phyloP scores from a whole-genome alignment of 1,140 invertebrate genomes.

The Drosophila ambigua region DNA sequence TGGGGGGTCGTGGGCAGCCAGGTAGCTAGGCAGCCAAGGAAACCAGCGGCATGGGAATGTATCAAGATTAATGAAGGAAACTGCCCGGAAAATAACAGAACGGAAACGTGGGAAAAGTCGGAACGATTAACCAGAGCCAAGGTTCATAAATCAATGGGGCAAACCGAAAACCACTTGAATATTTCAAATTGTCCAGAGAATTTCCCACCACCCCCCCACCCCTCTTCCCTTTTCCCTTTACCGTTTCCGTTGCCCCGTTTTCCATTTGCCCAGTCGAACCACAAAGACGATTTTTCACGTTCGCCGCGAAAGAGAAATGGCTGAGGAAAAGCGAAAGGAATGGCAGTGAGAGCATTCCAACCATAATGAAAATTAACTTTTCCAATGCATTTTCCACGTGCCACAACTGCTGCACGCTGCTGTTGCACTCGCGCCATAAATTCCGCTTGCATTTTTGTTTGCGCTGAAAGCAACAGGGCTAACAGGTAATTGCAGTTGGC shows the following conservation, averaged over 20 bases:
- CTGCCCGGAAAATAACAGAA: conserved; percentile 29
- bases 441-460: conserved; percentile 57
- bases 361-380: conserved; percentile 77
- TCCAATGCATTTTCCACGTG: conserved; percentile 50
- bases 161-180: conserved; percentile 64
- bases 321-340: conserved; percentile 13
- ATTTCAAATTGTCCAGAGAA: conserved; percentile 59
- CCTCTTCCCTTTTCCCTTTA: not conserved
- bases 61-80: conserved; percentile 41
- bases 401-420: not conserved
- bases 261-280: conserved; percentile 13
- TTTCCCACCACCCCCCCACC: conserved; percentile 6
- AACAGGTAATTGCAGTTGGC: conserved; percentile 73
- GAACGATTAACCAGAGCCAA: conserved; percentile 38
- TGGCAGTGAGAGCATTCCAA: conserved; percentile 15
- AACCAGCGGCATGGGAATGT: no score
- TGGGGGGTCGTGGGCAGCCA: conserved; percentile 8
- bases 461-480: conserved; percentile 39
- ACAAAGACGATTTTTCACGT: conserved; percentile 50
- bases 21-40: no score
- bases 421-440: conserved; percentile 60
- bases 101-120: conserved; percentile 12
- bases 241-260: not conserved
- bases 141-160: conserved; percentile 62
- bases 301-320: conserved; percentile 26